Percentiles rank a stretch among this genome's conserved stretches.
These are phyloP conservation scores for Phanerotoma sp. DNA, from an alignment of 2,888 invertebrate species.

Conservation along the genomic window DNA sequence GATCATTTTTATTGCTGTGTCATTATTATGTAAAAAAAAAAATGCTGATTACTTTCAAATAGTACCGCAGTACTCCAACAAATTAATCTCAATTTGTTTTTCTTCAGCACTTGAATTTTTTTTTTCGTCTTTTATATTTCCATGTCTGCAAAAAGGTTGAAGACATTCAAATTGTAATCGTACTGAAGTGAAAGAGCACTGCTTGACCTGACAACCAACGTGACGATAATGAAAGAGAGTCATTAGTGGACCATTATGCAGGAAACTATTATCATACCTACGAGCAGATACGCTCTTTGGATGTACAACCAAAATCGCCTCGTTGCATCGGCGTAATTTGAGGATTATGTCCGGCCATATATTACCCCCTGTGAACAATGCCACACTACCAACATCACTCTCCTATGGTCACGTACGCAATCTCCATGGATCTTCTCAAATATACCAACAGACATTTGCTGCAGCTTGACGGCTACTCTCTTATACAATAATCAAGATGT, in stretches of 20 bases:
- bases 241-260: conserved; percentile 45
- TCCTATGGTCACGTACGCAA: conserved; percentile 46
- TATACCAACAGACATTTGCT: conserved; percentile 25
- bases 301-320: conserved; percentile 32
- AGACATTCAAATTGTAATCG: too few relatives aligned
- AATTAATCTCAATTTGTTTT: too few relatives aligned
- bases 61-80: too few relatives aligned
- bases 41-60: too few relatives aligned
- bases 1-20: too few relatives aligned
- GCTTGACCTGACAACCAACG: too few relatives aligned
- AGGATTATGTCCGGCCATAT: conserved; percentile 49
- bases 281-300: conserved; percentile 3
- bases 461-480: neutral
- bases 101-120: too few relatives aligned
- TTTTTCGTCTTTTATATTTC: too few relatives aligned
- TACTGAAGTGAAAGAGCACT: too few relatives aligned
- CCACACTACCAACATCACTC: conserved; percentile 16
- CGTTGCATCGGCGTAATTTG: conserved; percentile 46
- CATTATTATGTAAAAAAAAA: too few relatives aligned
- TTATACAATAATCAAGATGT: neutral
- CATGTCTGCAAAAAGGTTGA: too few relatives aligned
- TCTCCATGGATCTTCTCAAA: conserved; percentile 45
- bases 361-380: conserved; percentile 46
- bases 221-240: conserved; percentile 26
- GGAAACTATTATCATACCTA: conserved; percentile 42